These are phyloP conservation scores for Phoenoteleia sp. DNA, from an alignment of 2,888 invertebrate species.

Conservation along the genomic window DNA sequence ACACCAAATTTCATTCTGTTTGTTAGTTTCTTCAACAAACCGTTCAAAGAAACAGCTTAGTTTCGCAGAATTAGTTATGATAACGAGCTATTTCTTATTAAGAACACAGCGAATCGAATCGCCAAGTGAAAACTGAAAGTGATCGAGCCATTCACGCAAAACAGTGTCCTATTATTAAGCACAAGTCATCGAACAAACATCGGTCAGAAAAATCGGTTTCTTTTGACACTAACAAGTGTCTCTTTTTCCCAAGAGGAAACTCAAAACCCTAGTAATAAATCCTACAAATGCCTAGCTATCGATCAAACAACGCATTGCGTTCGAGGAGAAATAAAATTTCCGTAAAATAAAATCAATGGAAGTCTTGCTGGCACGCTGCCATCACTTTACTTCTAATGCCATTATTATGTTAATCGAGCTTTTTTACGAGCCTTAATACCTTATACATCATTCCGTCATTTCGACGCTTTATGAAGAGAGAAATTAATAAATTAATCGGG, in stretches of 20 bases:
- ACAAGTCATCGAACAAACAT: constrained; percentile 29
- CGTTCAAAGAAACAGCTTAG: neutral
- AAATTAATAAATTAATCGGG: neutral
- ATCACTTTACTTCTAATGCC: constrained; percentile 16
- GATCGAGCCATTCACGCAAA: constrained; percentile 49
- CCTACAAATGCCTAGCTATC: constrained; percentile 6
- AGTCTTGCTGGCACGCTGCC: neutral
- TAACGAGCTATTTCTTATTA: constrained; percentile 39
- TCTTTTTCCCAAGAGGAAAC: constrained; percentile 3
- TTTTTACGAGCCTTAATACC: constrained; percentile 18
- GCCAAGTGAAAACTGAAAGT: constrained; percentile 50
- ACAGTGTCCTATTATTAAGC: constrained; percentile 37
- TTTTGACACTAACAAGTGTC: constrained; percentile 36
- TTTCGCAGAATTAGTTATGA: constrained; percentile 22
- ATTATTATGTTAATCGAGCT: constrained; percentile 36
- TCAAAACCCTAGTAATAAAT: constrained; percentile 5
- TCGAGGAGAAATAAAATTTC: constrained; percentile 7
- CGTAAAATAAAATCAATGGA: neutral
- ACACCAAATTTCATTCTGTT: too few species aligned
- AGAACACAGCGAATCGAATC: constrained; percentile 38
- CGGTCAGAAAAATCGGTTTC: constrained; percentile 11
- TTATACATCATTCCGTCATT: constrained; percentile 7
- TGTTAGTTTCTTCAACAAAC: neutral
- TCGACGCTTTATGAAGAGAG: neutral
- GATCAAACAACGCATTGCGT: constrained; percentile 3